Conservation (phyloP, 2,888 invertebrate species). For the Myathropa florea region DNA sequence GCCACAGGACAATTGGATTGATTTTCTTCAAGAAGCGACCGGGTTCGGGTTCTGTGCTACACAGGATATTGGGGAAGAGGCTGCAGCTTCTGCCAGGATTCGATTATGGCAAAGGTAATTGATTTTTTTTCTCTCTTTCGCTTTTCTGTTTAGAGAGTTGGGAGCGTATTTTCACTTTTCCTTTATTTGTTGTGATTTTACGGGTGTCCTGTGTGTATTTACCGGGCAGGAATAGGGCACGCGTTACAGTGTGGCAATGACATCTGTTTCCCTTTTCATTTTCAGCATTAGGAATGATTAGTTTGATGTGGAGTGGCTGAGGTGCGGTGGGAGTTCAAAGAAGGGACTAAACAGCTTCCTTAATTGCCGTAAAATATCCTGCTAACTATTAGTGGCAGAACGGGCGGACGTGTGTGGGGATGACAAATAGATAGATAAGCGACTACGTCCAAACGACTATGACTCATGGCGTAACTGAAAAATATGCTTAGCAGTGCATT, state of each 20-base stretch:
- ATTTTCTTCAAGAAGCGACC: conserved; percentile 51
- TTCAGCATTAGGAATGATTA: conserved; percentile 40
- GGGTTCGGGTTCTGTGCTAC: conserved; percentile 35
- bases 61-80: conserved; percentile 34
- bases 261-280: conserved; percentile 55
- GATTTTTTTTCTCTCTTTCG: conserved; percentile 62
- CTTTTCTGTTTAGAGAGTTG: conserved; percentile 43
- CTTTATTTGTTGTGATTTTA: conserved; percentile 52
- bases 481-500: conserved; percentile 35
- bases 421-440: background rate
- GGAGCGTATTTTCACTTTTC: conserved; percentile 25
- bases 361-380: conserved; percentile 37
- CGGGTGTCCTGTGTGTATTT: conserved; percentile 29
- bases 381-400: background rate
- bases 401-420: background rate
- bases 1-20: conserved; percentile 66
- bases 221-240: conserved; percentile 4
- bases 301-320: conserved; percentile 24
- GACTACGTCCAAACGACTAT: conserved; percentile 34
- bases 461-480: conserved; percentile 52
- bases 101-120: conserved; percentile 74
- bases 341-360: conserved; percentile 13
- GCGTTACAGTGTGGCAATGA: background rate
- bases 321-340: background rate
- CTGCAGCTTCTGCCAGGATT: conserved; percentile 60